Evolutionary conservation across 37 sponge, comb jelly and placozoan genomes (phyloP), one percentile per base, ranked within the genome.

Genomic region (Chondrilla cf. caribensis): DNA sequence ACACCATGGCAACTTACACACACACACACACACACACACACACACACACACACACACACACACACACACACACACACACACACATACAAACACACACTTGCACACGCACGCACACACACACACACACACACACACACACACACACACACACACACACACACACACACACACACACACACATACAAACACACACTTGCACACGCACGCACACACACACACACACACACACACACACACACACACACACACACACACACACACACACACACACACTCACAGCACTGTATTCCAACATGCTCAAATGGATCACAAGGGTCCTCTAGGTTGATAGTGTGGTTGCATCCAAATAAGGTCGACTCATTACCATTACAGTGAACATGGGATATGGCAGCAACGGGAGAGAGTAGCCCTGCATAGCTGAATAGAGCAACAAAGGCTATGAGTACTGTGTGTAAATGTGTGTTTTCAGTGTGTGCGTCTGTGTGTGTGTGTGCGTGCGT

Each of bases 211-310:
- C 28, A 22, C 24, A 60, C 28, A 60, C 64, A 60, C 64, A 47
- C 64, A 62, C 64, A 62, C 64, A 22, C 64, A 29, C 64, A 62
- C 29, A 22, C 64, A 22, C 64, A 7, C 64, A 22, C 72, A 70
- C 40, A 37, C 37, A 70, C 37, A 70, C 21, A 70, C 21, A 62
- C 29, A 22, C 64, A 29, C 64, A 62, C 29, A 62, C 24, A 26
- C 64, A 62, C 64, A 62, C 64, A 62, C 64, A 29, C 64, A 22
- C 29, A 62, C 64, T 62, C 29, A 62, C 64, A 29, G 29, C 64
- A 62, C 64, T 62, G 64, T 62, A 62, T 62, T 62, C 64, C 64
- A 62, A 62, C 29, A n/a, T 62, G 64, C 29, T 62, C 64, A 62
- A 19, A 62, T 19, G 29, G 18, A 28, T 28, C 29, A 62, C 64